A percentile compares a stretch with the other conserved stretches of the same genome.
Conservation (phyloP, 2,888 invertebrate species). For the Drosophila limbata region DNA sequence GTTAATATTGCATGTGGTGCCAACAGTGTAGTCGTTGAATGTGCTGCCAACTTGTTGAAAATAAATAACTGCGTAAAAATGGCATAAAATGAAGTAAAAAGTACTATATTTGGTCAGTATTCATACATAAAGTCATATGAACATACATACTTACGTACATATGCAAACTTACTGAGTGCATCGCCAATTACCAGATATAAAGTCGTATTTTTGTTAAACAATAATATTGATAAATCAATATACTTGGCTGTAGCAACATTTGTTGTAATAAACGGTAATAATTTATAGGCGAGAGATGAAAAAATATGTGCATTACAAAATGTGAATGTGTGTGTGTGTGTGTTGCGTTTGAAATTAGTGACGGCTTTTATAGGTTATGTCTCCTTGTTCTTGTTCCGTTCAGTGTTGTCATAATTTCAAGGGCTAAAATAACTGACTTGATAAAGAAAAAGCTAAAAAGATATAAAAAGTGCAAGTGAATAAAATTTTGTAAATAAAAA, state of each 20-base stretch:
- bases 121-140: conserved; percentile 23
- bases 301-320: neutral
- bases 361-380: conserved; percentile 47
- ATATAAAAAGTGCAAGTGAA: too few relatives aligned
- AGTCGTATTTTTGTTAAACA: conserved; percentile 7
- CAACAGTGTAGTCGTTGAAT: conserved; percentile 16
- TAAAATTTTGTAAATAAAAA: too few relatives aligned
- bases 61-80: conserved; percentile 24
- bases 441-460: neutral
- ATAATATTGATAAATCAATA: conserved; percentile 17
- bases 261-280: conserved; percentile 2
- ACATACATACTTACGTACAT: conserved; percentile 20
- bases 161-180: conserved; percentile 28
- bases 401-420: neutral
- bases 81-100: conserved; percentile 26
- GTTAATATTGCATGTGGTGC: conserved; percentile 18
- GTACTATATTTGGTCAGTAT: conserved; percentile 32
- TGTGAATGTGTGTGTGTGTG: neutral
- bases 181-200: conserved; percentile 8
- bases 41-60: conserved; percentile 42
- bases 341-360: conserved; percentile 7
- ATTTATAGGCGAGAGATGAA: neutral
- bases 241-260: neutral
- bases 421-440: neutral
- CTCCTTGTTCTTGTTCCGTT: conserved; percentile 18